Evolutionary conservation across 2,888 invertebrate species (phyloP), one percentile per base, ranked within the genome.

Genomic region (Stenodema calcarata): DNA sequence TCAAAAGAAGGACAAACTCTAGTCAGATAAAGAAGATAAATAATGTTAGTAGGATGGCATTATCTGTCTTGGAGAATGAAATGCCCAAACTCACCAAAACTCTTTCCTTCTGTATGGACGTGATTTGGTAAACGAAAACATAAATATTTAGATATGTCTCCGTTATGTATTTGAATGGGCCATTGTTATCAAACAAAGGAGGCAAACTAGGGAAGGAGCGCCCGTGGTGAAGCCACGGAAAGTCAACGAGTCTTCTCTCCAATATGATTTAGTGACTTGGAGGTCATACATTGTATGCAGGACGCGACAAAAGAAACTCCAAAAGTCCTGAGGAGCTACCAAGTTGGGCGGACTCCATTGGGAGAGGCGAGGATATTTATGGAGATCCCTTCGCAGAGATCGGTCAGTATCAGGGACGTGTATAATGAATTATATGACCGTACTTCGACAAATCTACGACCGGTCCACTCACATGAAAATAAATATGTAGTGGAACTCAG

Each of bases 141-240:
- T 73, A 73, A 73, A 35, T 73, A 73, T 73, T 35, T 41, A 73
- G 41, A 73, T 73, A 73, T 73, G 41, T 41, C 73, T 35, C 73
- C 73, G 35, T 62, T 62, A 73, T 41, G 30, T 73, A 73, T 73
- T 73, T 30, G 73, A 73, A 73, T 73, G 73, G 35, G n/a, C 69
- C 18, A 41, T 73, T 35, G 30, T 73, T 35, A 35, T 41, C 73
- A 35, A 30, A 73, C 73, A 73, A 73, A 73, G 41, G 73, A 73
- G 18, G 27, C 62, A 62, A 62, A 62, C 62, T 41, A 41, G 28
- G 73, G 73, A 73, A 73, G 73, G 30, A 41, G 73, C 30, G 73
- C 7, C 73, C 27, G 28, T 2, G 18, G 69, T 69, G 2, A 47
- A 47, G 47, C 16, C 23, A 23, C 62, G 27, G 62, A 62, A 62